A percentile compares a stretch with the other conserved stretches of the same genome.
Evolutionary conservation across 2,888 invertebrate genomes (phyloP).

Genomic region (Philopedon plagiatum): DNA sequence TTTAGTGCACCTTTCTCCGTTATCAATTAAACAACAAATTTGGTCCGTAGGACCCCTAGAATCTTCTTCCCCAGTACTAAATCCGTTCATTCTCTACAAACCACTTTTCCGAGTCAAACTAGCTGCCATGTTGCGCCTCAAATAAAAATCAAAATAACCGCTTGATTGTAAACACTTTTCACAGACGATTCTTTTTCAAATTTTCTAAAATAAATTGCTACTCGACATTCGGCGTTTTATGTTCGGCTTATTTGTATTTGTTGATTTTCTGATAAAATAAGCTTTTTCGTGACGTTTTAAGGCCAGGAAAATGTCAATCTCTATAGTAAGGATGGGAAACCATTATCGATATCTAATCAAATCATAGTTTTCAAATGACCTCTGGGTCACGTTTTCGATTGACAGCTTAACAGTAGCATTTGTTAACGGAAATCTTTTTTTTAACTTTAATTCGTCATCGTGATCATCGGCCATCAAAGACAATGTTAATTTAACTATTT

Average conservation of each 20-base stretch:
- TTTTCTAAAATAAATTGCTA: background rate
- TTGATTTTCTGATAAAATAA: conserved; percentile 19
- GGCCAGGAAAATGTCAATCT: conserved; percentile 29
- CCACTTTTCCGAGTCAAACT: conserved; percentile 7
- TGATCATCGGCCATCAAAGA: too few species aligned
- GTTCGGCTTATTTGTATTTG: conserved; percentile 19
- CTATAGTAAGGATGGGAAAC: too few species aligned
- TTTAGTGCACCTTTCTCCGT: conserved; percentile 87
- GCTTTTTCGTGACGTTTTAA: conserved; percentile 22
- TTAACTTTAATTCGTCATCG: too few species aligned
- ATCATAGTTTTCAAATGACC: too few species aligned
- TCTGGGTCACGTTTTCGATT: too few species aligned
- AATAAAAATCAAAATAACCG: background rate
- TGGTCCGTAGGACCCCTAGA: conserved; percentile 90
- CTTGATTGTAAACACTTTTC: background rate
- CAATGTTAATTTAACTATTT: too few species aligned
- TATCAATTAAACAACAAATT: conserved; percentile 93
- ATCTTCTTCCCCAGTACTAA: conserved; percentile 93
- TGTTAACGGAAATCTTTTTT: too few species aligned
- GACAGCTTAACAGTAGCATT: too few species aligned
- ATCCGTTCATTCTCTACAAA: conserved; percentile 80
- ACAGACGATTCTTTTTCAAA: conserved; percentile 3
- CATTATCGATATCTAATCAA: too few species aligned
- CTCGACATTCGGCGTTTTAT: conserved; percentile 3
- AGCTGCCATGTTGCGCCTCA: conserved; percentile 24